Evolutionary conservation across 2,888 invertebrate genomes (phyloP).

Genomic region (Eupithecia insigniata): DNA sequence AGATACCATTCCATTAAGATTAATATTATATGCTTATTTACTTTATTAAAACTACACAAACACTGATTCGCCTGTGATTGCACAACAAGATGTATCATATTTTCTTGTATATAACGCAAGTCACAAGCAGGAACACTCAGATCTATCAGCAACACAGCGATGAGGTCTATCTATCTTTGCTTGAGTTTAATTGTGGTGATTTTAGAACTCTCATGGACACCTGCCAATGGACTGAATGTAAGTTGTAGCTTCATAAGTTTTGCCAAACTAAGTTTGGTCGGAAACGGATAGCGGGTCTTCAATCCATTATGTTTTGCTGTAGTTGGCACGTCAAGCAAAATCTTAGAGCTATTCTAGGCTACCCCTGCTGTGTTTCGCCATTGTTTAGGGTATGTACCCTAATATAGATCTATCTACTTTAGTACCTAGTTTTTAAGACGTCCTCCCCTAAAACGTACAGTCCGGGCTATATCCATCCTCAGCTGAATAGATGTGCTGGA

Average conservation of each 20-base stretch:
- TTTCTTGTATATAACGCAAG: background rate
- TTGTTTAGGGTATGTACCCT: background rate
- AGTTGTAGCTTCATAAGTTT: background rate
- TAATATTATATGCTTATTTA: conserved; percentile 3
- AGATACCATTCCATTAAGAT: background rate
- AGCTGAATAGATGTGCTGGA: too few species aligned
- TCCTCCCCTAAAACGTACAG: too few species aligned
- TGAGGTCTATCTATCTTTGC: background rate
- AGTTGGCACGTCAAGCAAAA: background rate
- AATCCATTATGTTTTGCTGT: conserved; percentile 1
- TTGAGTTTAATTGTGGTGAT: background rate
- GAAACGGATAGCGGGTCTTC: background rate
- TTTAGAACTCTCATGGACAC: background rate
- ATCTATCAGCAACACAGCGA: background rate
- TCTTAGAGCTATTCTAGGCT: too few species aligned
- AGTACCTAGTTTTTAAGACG: too few species aligned
- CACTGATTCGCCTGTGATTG: background rate
- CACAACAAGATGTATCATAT: conserved; percentile 2
- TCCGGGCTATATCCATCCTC: too few species aligned
- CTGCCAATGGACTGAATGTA: background rate
- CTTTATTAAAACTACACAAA: background rate
- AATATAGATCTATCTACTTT: too few species aligned
- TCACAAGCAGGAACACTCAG: background rate
- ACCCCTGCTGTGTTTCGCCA: background rate
- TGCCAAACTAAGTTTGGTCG: too few species aligned